Evolutionary conservation across 2,888 invertebrate species (phyloP), one percentile per base, ranked within the genome.

Genomic region (Andrena dorsata): DNA sequence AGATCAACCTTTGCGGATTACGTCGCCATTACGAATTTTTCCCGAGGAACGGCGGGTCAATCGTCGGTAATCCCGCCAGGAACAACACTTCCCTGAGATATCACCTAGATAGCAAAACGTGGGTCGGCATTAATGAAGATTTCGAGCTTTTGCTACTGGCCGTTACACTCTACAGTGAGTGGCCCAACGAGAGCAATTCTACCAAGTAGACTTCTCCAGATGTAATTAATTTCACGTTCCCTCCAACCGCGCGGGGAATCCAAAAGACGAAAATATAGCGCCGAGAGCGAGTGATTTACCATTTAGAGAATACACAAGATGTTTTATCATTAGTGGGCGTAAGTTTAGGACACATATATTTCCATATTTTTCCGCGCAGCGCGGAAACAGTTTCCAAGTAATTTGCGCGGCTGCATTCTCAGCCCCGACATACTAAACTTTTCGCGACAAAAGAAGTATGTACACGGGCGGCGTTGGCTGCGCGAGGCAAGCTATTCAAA

Each of bases 1-100:
- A 82, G 83, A 80, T 80, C 80, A 73, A 76, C 75, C 80, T 75
- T 76, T 79, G 70, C 78, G 79, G 80, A 86, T 88, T 88, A 88
- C 71, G 58, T 76, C 75, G 63, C 41, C 71, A 64, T 76, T 83
- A 76, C 30, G 35, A 58, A 32, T 73, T 66, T 76, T 74, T 60
- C 73, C 49, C 49, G 23, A 41, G 30, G 56, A 28, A 60, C 51
- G 61, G 20, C 26, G 26, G 32, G 41, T 32, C 20, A 61, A 32
- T 61, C 56, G 53, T n/a, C 71, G 56, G 72, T 63, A 56, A 78
- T 56, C 28, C 2, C 23, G 35, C 71, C 4, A 20, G 41, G 35
- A 73, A 78, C 35, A 70, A 32, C 23, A 53, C 8, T 56, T 74
- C 20, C 7, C 47, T 32, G 10, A 49, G 41, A 16, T 28, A 23